phyloP scores from a whole-genome alignment of 2,888 invertebrate genomes.

The Chymomyza amoena region DNA sequence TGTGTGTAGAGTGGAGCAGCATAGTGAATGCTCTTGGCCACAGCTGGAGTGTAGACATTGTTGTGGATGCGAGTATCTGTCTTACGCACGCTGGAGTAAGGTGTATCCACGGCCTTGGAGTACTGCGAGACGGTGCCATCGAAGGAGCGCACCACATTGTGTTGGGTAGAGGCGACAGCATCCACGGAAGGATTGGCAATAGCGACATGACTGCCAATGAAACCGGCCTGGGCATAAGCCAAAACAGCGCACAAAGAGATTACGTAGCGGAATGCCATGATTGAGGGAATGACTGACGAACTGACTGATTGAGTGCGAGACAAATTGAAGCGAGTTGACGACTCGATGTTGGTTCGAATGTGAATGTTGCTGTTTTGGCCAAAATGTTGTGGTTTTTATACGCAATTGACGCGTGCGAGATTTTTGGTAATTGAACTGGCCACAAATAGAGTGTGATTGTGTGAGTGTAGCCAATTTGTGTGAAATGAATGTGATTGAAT shows the following conservation, averaged over 20 bases:
- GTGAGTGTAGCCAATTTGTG: constrained; percentile 57
- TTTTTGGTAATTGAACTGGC: constrained; percentile 40
- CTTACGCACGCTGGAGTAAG: constrained; percentile 83
- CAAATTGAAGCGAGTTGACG: constrained; percentile 4
- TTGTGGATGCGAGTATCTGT: constrained; percentile 81
- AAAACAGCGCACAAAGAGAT: constrained; percentile 82
- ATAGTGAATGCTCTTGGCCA: constrained; percentile 65
- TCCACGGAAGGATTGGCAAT: constrained; percentile 70
- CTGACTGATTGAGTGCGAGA: constrained; percentile 8
- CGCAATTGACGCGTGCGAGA: constrained; percentile 55
- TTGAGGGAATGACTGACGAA: not conserved
- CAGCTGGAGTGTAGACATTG: constrained; percentile 80
- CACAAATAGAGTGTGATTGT: constrained; percentile 45
- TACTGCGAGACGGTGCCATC: constrained; percentile 81
- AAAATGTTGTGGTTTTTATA: constrained; percentile 58
- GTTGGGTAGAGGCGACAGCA: constrained; percentile 79
- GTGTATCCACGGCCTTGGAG: constrained; percentile 82
- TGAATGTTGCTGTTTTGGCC: constrained; percentile 63
- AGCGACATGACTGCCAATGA: constrained; percentile 70
- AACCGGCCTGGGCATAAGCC: constrained; percentile 83
- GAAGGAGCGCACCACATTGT: constrained; percentile 81
- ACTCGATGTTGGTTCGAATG: constrained; percentile 37
- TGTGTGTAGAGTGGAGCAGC: constrained; percentile 65
- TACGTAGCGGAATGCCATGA: constrained; percentile 80
- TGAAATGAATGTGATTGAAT: constrained; percentile 21